Percentiles rank a stretch among this genome's conserved stretches.
Evolutionary conservation across 2,888 invertebrate species (phyloP).

Genomic region (Tenthredo livida): DNA sequence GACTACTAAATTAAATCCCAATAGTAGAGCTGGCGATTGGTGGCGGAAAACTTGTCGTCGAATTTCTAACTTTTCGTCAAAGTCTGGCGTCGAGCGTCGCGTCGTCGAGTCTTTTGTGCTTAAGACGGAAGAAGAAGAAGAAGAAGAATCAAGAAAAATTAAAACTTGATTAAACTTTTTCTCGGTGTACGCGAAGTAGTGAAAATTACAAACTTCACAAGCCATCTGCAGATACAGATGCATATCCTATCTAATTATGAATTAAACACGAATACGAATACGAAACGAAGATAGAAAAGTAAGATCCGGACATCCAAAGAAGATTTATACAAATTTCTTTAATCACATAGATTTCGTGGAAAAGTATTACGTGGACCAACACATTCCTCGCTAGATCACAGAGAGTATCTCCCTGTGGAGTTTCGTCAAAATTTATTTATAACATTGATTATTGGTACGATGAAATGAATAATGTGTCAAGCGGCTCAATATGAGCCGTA

Average conservation of each 20-base stretch:
- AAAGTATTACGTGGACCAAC: background rate
- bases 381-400: background rate
- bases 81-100: background rate
- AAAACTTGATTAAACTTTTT: background rate
- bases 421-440: background rate
- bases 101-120: background rate
- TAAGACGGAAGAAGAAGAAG: background rate
- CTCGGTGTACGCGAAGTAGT: background rate
- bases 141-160: slow-evolving; percentile 13
- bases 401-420: background rate
- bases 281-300: background rate
- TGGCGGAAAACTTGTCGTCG: slow-evolving; percentile 1
- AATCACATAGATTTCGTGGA: background rate
- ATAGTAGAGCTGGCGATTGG: slow-evolving; percentile 10
- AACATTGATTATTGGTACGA: background rate
- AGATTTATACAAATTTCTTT: background rate
- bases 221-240: background rate
- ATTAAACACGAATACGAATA: background rate
- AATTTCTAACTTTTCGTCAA: slow-evolving; percentile 17
- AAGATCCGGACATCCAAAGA: background rate
- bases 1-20: slow-evolving; percentile 21
- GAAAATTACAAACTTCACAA: background rate
- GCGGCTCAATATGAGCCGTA: background rate
- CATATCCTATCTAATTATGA: background rate
- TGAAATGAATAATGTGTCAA: background rate